These are phyloP conservation scores for Aphis gossypii DNA, from an alignment of 1,140 invertebrate genomes.

Conservation along the genomic window DNA sequence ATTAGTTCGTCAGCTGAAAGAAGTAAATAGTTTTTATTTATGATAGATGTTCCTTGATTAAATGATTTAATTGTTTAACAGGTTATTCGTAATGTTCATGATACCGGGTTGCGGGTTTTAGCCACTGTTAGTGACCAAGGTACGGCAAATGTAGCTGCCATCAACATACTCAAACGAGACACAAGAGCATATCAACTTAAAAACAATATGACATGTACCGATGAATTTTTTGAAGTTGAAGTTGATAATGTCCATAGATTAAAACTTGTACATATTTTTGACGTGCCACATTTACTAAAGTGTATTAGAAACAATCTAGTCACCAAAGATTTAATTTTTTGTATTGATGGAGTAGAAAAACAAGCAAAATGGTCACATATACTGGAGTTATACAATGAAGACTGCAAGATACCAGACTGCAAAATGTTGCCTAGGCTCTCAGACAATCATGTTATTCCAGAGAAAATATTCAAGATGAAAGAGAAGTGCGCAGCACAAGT, in stretches of 20 bases:
- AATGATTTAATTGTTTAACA: no score
- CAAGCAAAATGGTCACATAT: background rate
- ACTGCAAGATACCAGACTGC: background rate
- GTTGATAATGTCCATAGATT: background rate
- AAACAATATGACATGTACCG: background rate
- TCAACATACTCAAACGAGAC: background rate
- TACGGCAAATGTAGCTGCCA: no score
- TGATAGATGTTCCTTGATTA: no score
- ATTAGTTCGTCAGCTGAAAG: background rate
- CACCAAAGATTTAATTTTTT: background rate
- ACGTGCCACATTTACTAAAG: background rate
- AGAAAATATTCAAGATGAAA: conserved; percentile 12
- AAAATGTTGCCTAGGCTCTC: conserved; percentile 37
- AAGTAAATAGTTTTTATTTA: background rate
- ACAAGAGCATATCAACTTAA: background rate
- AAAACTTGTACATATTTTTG: conserved; percentile 6
- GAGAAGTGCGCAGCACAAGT: background rate
- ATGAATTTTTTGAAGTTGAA: background rate
- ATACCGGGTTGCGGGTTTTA: no score
- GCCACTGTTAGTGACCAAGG: no score
- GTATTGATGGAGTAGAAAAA: background rate
- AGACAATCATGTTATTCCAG: background rate
- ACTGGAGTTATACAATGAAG: background rate
- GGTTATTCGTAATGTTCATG: no score
- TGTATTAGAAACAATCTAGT: background rate